phyloP scores from a whole-genome alignment of 2,888 invertebrate species.

The Torymus texanus region DNA sequence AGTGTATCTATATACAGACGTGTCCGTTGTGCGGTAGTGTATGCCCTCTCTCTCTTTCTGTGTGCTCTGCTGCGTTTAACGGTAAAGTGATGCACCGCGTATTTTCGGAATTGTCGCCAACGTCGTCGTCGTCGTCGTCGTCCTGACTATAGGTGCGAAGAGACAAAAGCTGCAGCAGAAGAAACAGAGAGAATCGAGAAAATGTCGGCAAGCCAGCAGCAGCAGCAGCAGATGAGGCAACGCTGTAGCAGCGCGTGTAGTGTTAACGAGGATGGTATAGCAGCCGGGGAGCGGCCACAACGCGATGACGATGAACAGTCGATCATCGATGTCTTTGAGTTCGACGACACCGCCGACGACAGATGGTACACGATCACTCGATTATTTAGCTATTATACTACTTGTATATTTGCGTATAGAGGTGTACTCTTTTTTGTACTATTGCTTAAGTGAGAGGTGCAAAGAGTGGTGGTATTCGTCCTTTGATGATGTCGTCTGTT shows the following conservation, averaged over 20 bases:
- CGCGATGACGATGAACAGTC: constrained; percentile 61
- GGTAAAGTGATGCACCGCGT: constrained; percentile 52
- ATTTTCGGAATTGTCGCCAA: constrained; percentile 45
- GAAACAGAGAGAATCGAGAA: too few species aligned
- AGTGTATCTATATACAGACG: constrained; percentile 8
- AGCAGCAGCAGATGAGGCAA: constrained; percentile 2
- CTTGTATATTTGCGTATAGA: too few species aligned
- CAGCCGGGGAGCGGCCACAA: constrained; percentile 35
- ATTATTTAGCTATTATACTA: not conserved
- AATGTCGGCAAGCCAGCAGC: constrained; percentile 28
- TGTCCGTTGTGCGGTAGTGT: constrained; percentile 9
- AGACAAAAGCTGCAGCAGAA: too few species aligned
- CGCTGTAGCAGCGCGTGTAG: too few species aligned
- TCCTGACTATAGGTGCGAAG: too few species aligned
- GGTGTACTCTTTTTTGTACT: too few species aligned
- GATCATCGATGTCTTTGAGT: constrained; percentile 54
- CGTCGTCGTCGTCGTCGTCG: not conserved
- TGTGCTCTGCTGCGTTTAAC: constrained; percentile 41
- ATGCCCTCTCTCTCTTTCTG: too few species aligned
- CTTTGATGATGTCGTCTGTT: too few species aligned
- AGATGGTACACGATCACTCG: constrained; percentile 45
- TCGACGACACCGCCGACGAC: constrained; percentile 52
- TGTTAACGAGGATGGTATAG: not conserved
- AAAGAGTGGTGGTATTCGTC: too few species aligned
- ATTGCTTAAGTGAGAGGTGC: too few species aligned